Evolutionary conservation across 2,888 invertebrate genomes (phyloP).

Genomic region (Spisula solida): DNA sequence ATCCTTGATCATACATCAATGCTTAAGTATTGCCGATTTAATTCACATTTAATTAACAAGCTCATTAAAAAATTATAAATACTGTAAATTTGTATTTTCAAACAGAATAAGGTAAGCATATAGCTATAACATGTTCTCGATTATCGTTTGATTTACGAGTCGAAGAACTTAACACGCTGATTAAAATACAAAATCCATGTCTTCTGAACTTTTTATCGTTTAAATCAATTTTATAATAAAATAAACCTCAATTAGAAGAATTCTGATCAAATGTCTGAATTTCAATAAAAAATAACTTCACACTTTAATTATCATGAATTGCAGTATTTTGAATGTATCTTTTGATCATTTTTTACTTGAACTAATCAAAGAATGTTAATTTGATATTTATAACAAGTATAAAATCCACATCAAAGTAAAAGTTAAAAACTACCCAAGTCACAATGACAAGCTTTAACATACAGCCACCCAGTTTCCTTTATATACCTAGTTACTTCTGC

Average conservation of each 20-base stretch:
- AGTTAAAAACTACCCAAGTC: neutral
- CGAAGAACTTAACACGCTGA: neutral
- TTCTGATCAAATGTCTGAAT: neutral
- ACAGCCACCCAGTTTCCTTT: neutral
- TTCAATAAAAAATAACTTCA: neutral
- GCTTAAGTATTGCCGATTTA: no score
- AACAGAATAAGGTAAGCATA: no score
- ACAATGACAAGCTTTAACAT: neutral
- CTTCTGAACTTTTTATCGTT: neutral
- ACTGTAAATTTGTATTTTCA: no score
- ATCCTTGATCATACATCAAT: no score
- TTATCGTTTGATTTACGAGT: neutral
- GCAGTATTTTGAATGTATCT: neutral
- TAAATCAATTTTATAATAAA: slow-evolving; percentile 2
- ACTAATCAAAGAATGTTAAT: slow-evolving; percentile 11
- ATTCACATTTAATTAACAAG: no score
- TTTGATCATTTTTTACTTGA: slow-evolving; percentile 11
- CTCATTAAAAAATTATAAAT: no score
- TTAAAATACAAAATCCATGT: neutral
- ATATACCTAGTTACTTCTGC: neutral
- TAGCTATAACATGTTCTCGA: no score
- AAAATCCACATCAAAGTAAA: slow-evolving; percentile 8
- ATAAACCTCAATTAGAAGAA: neutral
- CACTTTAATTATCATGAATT: no score
- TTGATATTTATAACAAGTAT: neutral